These are phyloP conservation scores for Epinotia brunnichana DNA, from an alignment of 2,888 invertebrate species.

Conservation along the genomic window DNA sequence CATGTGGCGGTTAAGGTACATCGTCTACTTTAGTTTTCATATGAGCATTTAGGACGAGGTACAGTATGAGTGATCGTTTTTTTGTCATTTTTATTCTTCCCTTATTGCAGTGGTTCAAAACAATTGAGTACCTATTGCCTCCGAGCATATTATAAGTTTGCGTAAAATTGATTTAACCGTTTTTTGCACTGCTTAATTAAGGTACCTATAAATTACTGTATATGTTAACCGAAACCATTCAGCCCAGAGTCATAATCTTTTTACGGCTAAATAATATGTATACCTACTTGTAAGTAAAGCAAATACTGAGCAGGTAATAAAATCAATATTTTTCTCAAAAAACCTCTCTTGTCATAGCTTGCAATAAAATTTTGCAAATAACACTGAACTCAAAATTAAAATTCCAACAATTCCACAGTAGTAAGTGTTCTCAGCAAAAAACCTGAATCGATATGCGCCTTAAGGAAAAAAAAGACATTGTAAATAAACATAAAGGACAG, in stretches of 20 bases:
- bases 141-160: neutral
- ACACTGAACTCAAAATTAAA: neutral
- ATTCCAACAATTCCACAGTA: slow-evolving; percentile 1
- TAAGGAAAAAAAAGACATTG: slow-evolving; percentile 20
- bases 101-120: neutral
- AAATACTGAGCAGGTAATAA: too few relatives aligned
- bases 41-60: neutral
- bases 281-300: neutral
- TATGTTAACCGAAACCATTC: neutral
- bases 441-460: neutral
- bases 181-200: too few relatives aligned
- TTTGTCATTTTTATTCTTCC: neutral
- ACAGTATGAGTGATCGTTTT: neutral
- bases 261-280: neutral
- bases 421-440: neutral
- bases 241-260: neutral
- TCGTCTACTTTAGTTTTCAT: neutral
- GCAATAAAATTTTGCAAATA: neutral
- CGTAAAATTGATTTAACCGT: neutral
- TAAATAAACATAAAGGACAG: slow-evolving; percentile 38
- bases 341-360: neutral
- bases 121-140: neutral
- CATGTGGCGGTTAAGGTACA: slow-evolving; percentile 16
- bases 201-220: neutral
- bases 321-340: neutral